Evolutionary conservation across 2,113 vertebrate genomes (phyloP), one percentile per base, ranked within the genome.

Genomic region (Syngnathus floridae): DNA sequence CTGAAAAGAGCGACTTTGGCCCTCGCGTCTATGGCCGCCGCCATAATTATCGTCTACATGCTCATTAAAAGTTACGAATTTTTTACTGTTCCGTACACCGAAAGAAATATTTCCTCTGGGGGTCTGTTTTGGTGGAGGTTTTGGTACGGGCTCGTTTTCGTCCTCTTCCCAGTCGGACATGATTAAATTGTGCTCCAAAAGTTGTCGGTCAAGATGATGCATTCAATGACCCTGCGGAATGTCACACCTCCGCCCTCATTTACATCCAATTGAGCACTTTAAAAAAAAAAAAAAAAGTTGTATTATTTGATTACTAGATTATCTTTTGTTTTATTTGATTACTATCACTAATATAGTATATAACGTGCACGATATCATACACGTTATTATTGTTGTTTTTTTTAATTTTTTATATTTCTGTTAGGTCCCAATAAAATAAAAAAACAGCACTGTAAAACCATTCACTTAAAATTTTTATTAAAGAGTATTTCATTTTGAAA

Each of bases 101-200:
- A 72, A 82, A 60, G 0, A 9, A 1, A 45, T 48, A 43, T 55
- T 60, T 64, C 45, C 61, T 2, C 9, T 56, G 4, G 10, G 19
- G 14, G 43, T 70, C 60, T 41, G 43, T 8, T 67, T 22, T 3
- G 1, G 14, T 3, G 31, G 14, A 0, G 46, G 0, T 64, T 73
- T 66, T 0, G 1, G 64, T 1, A 26, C 40, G 0, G 40, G 21
- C 0, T 62, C 75, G 0, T 83, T 65, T 6, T 79, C 56, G 1
- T 90, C 85, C 0, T 74, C 36, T 0, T 90, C 90, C 92, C 91
- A 92, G 73, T 91, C 90, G 0, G 88, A 86, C 89, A 92, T 94
- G 41, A 67, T 73, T 1, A 54, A 43, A 13, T 19, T 3, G 5
- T 1, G 10, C 12, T 8, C 4, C 0, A 1, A 17, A 16, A 66